A percentile compares a stretch with the other conserved stretches of the same genome.
Conservation (phyloP, 1,140 invertebrate species). For the Luehdorfia chinensis region DNA sequence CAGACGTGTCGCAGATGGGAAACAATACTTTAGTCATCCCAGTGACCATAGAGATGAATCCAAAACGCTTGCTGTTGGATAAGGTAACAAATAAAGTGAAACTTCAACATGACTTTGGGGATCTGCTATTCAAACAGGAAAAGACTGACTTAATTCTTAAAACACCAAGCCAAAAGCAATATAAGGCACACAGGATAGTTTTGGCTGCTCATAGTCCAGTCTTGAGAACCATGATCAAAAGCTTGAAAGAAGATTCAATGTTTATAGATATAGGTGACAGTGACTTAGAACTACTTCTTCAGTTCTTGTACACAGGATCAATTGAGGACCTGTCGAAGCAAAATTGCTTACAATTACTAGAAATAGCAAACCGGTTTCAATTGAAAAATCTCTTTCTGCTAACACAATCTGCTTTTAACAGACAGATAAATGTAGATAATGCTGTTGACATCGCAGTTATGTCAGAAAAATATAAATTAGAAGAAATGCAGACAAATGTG, state of each 20-base stretch:
- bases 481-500: conserved; percentile 33
- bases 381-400: conserved; percentile 37
- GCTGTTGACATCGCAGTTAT: conserved; percentile 46
- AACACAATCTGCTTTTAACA: conserved; percentile 28
- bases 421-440: conserved; percentile 45
- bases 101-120: conserved; percentile 34
- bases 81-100: conserved; percentile 42
- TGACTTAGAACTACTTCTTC: conserved; percentile 42
- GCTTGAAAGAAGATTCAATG: conserved; percentile 21
- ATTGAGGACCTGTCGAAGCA: conserved; percentile 38
- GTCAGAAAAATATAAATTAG: conserved; percentile 48
- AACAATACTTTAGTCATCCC: conserved; percentile 37
- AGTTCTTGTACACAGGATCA: conserved; percentile 52
- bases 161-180: conserved; percentile 37
- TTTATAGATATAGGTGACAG: conserved; percentile 40
- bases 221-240: conserved; percentile 37
- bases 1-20: conserved; percentile 3
- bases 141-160: conserved; percentile 42
- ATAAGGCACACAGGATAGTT: conserved; percentile 44
- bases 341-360: conserved; percentile 34
- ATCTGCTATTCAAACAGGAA: conserved; percentile 31
- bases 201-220: conserved; percentile 46
- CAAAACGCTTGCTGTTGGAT: conserved; percentile 24
- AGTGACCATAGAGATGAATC: conserved; percentile 33
- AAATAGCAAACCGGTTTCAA: conserved; percentile 44